Conservation (phyloP, 2,113 vertebrate species). For the Ancistrus triradiatus region DNA sequence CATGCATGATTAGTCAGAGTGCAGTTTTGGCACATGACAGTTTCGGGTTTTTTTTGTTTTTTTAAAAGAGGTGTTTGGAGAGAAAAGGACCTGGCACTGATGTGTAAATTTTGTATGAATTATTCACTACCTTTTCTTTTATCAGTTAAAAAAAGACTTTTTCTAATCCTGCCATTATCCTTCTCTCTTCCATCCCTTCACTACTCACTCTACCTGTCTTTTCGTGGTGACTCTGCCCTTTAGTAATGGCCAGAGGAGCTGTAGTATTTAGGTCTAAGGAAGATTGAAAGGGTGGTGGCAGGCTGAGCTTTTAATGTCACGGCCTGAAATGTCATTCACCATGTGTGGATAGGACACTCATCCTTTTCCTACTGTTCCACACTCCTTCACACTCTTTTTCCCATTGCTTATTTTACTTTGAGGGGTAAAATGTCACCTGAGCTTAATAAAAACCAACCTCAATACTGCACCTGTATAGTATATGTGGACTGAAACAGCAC, state of each 20-base stretch:
- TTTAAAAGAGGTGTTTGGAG: neutral
- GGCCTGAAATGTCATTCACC: too few species aligned
- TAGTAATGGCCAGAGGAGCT: neutral
- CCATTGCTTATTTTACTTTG: neutral
- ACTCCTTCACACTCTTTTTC: neutral
- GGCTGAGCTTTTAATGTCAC: neutral
- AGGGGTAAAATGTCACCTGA: too few species aligned
- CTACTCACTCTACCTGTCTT: too few species aligned
- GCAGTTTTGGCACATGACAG: too few species aligned
- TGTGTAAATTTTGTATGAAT: neutral
- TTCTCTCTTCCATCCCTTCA: neutral
- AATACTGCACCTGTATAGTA: neutral
- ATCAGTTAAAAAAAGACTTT: neutral
- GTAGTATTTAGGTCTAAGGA: neutral
- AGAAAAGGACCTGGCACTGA: neutral
- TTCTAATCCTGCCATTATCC: neutral
- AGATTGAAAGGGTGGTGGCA: neutral
- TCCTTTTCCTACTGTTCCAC: neutral
- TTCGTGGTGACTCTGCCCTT: too few species aligned
- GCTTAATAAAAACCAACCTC: too few species aligned
- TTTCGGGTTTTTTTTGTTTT: too few species aligned
- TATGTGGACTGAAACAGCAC: neutral
- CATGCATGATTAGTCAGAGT: too few species aligned
- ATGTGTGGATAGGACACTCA: too few species aligned
- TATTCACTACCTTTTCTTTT: neutral